A percentile compares a stretch with the other conserved stretches of the same genome.
phyloP scores from a whole-genome alignment of 2,113 vertebrate species.

The Tympanuchus pallidicinctus region DNA sequence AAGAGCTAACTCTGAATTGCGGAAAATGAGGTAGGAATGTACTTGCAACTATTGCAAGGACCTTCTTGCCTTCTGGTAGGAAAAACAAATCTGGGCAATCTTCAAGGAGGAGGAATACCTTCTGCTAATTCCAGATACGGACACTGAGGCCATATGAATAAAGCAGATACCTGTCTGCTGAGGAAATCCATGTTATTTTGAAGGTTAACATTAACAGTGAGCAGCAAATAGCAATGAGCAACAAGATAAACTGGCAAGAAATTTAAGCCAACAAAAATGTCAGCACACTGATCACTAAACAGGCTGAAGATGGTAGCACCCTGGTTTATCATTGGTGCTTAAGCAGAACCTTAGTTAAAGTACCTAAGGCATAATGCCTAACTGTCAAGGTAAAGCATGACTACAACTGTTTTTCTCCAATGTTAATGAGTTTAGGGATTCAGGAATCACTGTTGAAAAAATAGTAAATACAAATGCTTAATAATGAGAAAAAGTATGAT shows the following conservation, averaged over 20 bases:
- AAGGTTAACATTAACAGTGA: not conserved
- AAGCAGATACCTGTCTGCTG: not conserved
- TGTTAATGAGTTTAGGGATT: constrained; percentile 23
- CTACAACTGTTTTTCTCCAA: constrained; percentile 8
- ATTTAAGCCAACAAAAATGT: not conserved
- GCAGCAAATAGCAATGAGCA: not conserved
- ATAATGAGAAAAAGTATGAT: not conserved
- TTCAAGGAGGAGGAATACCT: not conserved
- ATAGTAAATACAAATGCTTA: not conserved
- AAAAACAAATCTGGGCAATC: not conserved
- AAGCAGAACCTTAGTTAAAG: not conserved
- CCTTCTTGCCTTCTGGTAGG: not conserved
- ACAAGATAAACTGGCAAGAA: not conserved
- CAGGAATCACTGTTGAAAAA: not conserved
- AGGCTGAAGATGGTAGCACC: not conserved
- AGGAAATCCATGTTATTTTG: not conserved
- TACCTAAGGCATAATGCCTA: not conserved
- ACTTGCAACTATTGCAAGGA: not conserved
- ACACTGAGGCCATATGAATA: not conserved
- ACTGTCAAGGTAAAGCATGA: constrained; percentile 26
- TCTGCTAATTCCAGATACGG: not conserved
- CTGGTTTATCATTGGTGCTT: not conserved
- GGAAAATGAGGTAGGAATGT: constrained; percentile 12
- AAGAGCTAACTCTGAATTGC: constrained; percentile 15
- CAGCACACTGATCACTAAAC: not conserved